Evolutionary conservation across 2,888 invertebrate species (phyloP), one percentile per base, ranked within the genome.

Genomic region (Zaprionus obscuricornis): DNA sequence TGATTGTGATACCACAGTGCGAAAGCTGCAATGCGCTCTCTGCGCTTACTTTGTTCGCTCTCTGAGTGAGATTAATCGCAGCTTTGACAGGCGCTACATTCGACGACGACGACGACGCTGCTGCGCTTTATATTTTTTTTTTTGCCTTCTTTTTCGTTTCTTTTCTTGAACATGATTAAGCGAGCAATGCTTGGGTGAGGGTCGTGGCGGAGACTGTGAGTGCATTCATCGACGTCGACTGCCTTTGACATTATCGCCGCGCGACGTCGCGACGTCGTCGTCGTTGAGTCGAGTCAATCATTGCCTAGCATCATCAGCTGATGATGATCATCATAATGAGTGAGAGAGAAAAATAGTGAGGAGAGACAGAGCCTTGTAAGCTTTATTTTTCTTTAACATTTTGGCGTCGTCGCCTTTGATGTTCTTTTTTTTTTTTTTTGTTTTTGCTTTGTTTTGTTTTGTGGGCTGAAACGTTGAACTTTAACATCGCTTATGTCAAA

Each of bases 61-160:
- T 72, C 56, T 87, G 87, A 88, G 87, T 86, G 88, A 88, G 87
- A 88, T 88, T 88, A 88, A 88, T 88, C 83, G 87, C 77, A 56
- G 66, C 70, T 85, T 83, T 87, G 86, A 87, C 86, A 86, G 78
- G 72, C 70, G 66, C 62, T 77, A 72, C 81, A 64, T 77, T 81
- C 74, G 65, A 65, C 68, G 58, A 47, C 64, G 58, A 56, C 37
- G 64, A 40, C 51, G 40, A 43, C 20, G 72, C 66, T 72, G 77
- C 74, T 73, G 75, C 77, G 57, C 58, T 75, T 74, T 56, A 50
- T 59, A 55, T 50, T 34, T 47, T 11, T 16, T 18, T 24, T 37
- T 31, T 45, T 10, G 6, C n/a, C 26, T 24, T 3, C n/a, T 22
- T 10, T 17, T 40, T 34, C 18, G 46, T 40, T n/a, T 4, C 31